Percentiles rank a stretch among this genome's conserved stretches.
These are phyloP conservation scores for Corythaeola cristata DNA, from an alignment of 2,113 vertebrate genomes.

Conservation along the genomic window DNA sequence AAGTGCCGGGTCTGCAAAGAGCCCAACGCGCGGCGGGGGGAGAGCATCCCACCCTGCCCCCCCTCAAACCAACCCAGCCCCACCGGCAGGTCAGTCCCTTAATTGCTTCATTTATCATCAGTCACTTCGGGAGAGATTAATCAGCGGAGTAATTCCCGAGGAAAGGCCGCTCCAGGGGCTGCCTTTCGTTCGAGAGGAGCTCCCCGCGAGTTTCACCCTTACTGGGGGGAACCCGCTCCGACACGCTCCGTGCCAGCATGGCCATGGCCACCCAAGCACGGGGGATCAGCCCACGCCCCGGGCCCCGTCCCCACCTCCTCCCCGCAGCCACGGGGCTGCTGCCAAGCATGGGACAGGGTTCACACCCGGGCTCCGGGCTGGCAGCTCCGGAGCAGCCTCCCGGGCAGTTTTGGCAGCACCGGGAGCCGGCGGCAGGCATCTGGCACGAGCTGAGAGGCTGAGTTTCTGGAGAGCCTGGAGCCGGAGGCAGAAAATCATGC, in stretches of 20 bases:
- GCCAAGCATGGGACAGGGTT: not conserved
- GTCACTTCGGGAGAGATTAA: conserved; percentile 20
- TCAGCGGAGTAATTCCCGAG: conserved; percentile 30
- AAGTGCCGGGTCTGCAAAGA: not conserved
- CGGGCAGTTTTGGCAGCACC: not conserved
- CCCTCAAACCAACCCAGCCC: not conserved
- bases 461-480: not conserved
- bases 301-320: not conserved
- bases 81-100: not conserved
- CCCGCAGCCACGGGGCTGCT: not conserved
- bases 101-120: conserved; percentile 24
- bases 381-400: not conserved
- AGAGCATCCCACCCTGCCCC: not conserved
- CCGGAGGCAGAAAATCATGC: not conserved
- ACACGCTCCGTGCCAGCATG: not conserved
- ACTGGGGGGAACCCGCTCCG: not conserved
- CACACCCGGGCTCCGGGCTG: not conserved
- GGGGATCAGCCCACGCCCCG: fast-evolving
- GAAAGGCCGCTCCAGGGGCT: conserved; percentile 25
- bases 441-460: not conserved
- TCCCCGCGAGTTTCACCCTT: not conserved
- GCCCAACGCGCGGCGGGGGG: fast-evolving
- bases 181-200: conserved; percentile 22
- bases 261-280: not conserved
- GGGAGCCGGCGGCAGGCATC: not conserved